Evolutionary conservation across 2,113 vertebrate species (phyloP), one percentile per base, ranked within the genome.

Genomic region (Acanthisitta chloris): DNA sequence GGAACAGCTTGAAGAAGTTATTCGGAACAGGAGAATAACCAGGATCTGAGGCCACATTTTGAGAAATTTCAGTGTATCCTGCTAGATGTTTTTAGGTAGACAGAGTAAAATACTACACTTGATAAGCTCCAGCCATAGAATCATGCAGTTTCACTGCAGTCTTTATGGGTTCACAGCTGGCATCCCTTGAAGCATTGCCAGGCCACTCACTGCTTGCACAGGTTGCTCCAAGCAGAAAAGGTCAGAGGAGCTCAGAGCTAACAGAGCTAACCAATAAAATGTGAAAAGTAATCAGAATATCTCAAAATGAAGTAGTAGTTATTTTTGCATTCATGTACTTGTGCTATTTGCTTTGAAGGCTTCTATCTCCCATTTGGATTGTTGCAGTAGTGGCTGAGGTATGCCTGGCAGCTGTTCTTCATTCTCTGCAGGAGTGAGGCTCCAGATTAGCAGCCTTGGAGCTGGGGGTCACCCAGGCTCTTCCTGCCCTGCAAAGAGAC

Each of bases 1-100:
- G 0, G 33, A 71, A 57, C 82, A 93, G 55, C 82, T 94, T 93
- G 72, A 31, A 74, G 43, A 92, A 78, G 36, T 93, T 93, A 86
- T 73, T 90, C 90, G 67, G 65, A 90, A 90, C 74, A 92, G 74
- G 43, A 95, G 28, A 59, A 43, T 66, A 86, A 71, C 54, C n/a
- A 59, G n/a, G 25, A 73, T 71, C 67, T 88, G 67, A 90, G 92
- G 55, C 51, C 0, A 0, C 45, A 46, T 88, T 92, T 74, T 64
- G 46, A 74, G 48, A 86, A 93, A 88, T 78, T 51, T 93, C 76
- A 19, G 4, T 81, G 26, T 64, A 48, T 26, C 15, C 36, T 83
- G 40, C n/a, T 83, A 81, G 67, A 62, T 83, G 20, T 83, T 82
- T 93, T 92, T 72, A 91, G 54, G 62, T 88, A 42, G 58, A n/a